Conservation (phyloP, 1,140 invertebrate genomes). For the Wasmannia auropunctata region DNA sequence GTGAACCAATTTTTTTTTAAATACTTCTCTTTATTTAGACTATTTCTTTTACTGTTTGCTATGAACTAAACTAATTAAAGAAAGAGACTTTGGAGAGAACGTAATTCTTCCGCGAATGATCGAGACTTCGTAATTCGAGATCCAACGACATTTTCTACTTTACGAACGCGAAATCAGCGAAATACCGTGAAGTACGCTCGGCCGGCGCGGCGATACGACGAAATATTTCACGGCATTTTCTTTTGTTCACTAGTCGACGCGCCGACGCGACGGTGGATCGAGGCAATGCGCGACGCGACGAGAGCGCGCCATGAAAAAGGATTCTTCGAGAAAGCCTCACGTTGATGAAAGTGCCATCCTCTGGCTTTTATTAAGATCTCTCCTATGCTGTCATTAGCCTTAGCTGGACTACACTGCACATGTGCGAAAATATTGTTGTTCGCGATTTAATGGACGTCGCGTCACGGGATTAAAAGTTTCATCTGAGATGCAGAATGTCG, state of each 20-base stretch:
- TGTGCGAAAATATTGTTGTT: neutral
- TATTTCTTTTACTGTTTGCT: neutral
- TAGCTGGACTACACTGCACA: neutral
- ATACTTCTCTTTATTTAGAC: neutral
- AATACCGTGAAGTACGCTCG: constrained; percentile 35
- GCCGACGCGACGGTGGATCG: neutral
- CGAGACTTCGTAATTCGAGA: constrained; percentile 31
- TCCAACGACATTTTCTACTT: constrained; percentile 17
- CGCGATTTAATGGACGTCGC: neutral
- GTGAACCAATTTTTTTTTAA: neutral
- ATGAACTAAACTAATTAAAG: neutral
- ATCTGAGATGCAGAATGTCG: neutral
- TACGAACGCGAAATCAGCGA: constrained; percentile 45
- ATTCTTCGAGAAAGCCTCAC: constrained; percentile 31
- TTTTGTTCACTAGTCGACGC: constrained; percentile 21
- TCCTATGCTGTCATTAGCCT: neutral
- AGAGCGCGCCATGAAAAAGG: constrained; percentile 23
- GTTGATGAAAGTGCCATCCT: constrained; percentile 16
- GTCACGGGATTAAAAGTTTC: neutral
- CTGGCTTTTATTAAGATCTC: constrained; percentile 13
- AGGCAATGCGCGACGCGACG: neutral
- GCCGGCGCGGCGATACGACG: constrained; percentile 16
- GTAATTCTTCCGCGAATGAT: constrained; percentile 10
- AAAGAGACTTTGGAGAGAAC: neutral
- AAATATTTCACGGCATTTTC: constrained; percentile 51